Percentiles rank a stretch among this genome's conserved stretches.
phyloP scores from a whole-genome alignment of 2,797 vertebrate genomes.

The Vipera ursinii region DNA sequence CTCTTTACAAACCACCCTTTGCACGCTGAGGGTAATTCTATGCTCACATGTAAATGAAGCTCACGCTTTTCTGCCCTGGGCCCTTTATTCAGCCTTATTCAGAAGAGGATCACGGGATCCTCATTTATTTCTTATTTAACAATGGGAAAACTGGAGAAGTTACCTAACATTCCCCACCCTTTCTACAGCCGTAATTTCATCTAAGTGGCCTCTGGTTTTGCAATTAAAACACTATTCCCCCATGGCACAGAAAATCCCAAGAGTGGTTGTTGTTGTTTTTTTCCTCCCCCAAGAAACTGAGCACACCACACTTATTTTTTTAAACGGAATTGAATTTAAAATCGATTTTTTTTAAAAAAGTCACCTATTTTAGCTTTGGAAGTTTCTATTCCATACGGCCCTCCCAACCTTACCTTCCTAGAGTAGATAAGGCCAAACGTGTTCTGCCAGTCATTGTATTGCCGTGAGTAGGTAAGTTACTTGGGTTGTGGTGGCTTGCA shows the following conservation, averaged over 20 bases:
- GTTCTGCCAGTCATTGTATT: conserved; percentile 38
- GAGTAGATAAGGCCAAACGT: conserved; percentile 5
- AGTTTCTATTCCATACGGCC: conserved; percentile 1
- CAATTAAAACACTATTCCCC: neutral
- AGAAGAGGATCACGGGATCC: no score
- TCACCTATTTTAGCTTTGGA: neutral
- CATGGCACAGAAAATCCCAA: neutral
- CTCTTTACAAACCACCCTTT: neutral
- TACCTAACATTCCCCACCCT: neutral
- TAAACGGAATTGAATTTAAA: neutral
- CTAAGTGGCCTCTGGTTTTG: neutral
- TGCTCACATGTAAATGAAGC: neutral
- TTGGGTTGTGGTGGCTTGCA: conserved; percentile 34
- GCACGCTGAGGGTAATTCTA: no score
- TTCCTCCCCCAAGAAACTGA: fast-evolving
- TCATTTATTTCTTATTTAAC: neutral
- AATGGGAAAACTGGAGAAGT: neutral
- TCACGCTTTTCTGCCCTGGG: neutral
- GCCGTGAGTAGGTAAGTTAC: neutral
- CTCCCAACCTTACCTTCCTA: conserved; percentile 1
- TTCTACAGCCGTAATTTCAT: neutral
- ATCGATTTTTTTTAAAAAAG: neutral
- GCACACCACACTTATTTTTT: neutral
- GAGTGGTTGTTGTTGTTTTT: neutral
- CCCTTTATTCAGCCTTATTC: neutral